Evolutionary conservation across 2,797 vertebrate species (phyloP).

Genomic region (Pseudomugil gertrudae): DNA sequence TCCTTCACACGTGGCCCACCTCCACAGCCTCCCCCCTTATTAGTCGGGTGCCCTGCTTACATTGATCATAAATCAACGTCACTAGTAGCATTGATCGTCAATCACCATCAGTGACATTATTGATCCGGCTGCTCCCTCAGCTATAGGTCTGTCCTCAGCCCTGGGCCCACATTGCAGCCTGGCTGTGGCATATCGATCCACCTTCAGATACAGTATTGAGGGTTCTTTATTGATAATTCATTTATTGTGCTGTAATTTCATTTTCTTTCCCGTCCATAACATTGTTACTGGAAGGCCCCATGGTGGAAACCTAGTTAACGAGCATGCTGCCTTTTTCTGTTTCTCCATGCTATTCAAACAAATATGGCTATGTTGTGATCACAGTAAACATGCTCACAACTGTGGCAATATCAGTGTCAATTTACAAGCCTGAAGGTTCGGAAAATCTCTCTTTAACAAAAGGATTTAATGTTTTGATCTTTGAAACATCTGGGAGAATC

Average conservation of each 20-base stretch:
- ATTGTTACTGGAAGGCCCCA: constrained; percentile 74
- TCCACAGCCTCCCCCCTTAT: constrained; percentile 53
- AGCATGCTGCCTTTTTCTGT: constrained; percentile 46
- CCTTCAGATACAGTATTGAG: constrained; percentile 77
- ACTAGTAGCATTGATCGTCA: constrained; percentile 74
- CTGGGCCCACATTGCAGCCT: constrained; percentile 47
- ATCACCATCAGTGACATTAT: constrained; percentile 75
- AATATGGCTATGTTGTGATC: constrained; percentile 21
- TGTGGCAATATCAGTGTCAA: constrained; percentile 42
- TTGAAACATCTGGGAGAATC: constrained; percentile 26
- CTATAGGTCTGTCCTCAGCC: constrained; percentile 53
- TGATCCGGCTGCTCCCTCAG: constrained; percentile 57
- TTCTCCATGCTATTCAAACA: constrained; percentile 19
- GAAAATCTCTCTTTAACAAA: constrained; percentile 41
- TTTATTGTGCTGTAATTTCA: constrained; percentile 83
- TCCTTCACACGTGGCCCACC: constrained; percentile 15
- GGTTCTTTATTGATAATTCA: constrained; percentile 80
- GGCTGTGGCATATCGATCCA: constrained; percentile 69
- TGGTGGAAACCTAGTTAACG: constrained; percentile 72
- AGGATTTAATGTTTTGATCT: constrained; percentile 21
- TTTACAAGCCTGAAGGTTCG: constrained; percentile 22
- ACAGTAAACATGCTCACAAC: constrained; percentile 21
- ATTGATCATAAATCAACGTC: constrained; percentile 79
- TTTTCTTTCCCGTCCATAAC: constrained; percentile 77
- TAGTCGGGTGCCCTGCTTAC: constrained; percentile 67